These are phyloP conservation scores for Piaya cayana DNA, from an alignment of 2,113 vertebrate species.

Conservation along the genomic window DNA sequence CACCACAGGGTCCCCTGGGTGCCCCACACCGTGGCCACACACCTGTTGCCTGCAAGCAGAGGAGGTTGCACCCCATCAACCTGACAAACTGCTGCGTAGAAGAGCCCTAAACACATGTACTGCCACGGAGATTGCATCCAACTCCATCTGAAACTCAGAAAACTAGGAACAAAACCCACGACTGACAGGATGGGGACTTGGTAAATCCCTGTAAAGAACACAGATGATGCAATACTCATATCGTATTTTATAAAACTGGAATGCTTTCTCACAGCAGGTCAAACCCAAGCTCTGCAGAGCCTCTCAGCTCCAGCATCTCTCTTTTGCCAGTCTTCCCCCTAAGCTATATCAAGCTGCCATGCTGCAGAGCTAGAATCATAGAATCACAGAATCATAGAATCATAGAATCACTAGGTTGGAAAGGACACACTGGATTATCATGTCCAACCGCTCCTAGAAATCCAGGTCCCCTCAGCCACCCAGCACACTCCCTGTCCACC, in stretches of 20 bases:
- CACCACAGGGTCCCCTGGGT: background rate
- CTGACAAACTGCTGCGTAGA: background rate
- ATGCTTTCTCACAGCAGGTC: background rate
- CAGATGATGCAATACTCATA: accelerated
- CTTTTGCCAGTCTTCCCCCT: background rate
- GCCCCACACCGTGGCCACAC: background rate
- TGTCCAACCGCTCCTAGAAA: too few relatives aligned
- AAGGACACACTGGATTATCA: too few relatives aligned
- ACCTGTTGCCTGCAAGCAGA: background rate
- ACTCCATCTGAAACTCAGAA: background rate
- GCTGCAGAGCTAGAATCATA: background rate
- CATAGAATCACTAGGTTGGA: too few relatives aligned
- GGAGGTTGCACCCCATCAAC: accelerated
- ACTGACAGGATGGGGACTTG: background rate
- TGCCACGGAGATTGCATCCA: accelerated
- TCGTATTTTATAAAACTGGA: background rate
- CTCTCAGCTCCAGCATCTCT: background rate
- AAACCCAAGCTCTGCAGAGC: background rate
- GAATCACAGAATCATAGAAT: too few relatives aligned
- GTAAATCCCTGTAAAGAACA: background rate
- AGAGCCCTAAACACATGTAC: background rate
- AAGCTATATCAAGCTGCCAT: accelerated
- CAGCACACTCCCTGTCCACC: background rate
- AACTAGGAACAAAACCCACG: background rate
- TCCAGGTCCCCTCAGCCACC: accelerated